Percentiles rank a stretch among this genome's conserved stretches.
Conservation (phyloP, 2,888 invertebrate genomes). For the Xanthia togata region DNA sequence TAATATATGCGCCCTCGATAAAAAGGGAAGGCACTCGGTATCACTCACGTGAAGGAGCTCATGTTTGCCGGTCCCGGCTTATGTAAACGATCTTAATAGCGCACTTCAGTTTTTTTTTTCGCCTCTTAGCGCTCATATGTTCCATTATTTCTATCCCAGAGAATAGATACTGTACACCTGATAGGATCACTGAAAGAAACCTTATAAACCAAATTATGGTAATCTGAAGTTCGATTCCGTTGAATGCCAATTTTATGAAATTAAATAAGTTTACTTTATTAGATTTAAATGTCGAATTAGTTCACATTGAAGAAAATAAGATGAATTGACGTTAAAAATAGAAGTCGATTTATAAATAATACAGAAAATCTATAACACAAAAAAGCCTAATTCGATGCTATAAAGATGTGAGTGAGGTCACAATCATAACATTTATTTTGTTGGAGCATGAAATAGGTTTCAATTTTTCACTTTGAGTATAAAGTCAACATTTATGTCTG, state of each 20-base stretch:
- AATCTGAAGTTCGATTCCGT: conserved; percentile 22
- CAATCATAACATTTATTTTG: conserved; percentile 50
- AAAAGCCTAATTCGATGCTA: conserved; percentile 7
- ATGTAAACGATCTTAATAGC: conserved; percentile 80
- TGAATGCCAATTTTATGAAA: conserved; percentile 27
- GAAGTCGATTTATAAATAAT: not conserved
- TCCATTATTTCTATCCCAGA: conserved; percentile 63
- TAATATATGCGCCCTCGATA: conserved; percentile 69
- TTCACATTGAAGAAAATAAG: conserved; percentile 14
- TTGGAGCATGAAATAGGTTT: conserved; percentile 65
- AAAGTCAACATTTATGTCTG: conserved; percentile 70
- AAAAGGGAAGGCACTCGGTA: conserved; percentile 58
- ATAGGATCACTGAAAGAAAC: conserved; percentile 23
- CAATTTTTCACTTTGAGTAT: conserved; percentile 67
- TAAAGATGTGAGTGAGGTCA: conserved; percentile 17
- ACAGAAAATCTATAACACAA: conserved; percentile 12
- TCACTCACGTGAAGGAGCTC: conserved; percentile 63
- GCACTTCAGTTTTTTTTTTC: conserved; percentile 77
- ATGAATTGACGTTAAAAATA: conserved; percentile 10
- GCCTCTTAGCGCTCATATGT: conserved; percentile 70
- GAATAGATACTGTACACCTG: conserved; percentile 47
- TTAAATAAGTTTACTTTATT: conserved; percentile 25
- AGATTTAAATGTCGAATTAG: conserved; percentile 21
- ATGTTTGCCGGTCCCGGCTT: conserved; percentile 71
- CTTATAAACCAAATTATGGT: conserved; percentile 20